These are phyloP conservation scores for Myxocyprinus asiaticus DNA, from an alignment of 2,113 vertebrate genomes.

Conservation along the genomic window DNA sequence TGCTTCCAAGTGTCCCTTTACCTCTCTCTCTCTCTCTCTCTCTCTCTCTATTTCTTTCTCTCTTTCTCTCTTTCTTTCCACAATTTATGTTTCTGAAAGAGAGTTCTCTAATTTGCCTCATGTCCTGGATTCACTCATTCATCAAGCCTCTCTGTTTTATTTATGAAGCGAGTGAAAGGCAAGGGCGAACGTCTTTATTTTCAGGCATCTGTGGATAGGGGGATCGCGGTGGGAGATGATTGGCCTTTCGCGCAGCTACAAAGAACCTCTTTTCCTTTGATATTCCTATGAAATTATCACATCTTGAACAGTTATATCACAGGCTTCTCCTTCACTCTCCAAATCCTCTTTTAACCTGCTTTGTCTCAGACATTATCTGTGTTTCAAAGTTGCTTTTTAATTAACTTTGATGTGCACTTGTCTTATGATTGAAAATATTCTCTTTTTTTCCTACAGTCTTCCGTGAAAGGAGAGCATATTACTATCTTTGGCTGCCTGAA, in stretches of 20 bases:
- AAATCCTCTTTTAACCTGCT: conserved; percentile 12
- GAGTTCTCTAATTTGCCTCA: conserved; percentile 44
- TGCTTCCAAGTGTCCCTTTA: neutral
- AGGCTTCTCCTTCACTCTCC: conserved; percentile 12
- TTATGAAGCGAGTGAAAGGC: conserved; percentile 50
- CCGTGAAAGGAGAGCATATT: conserved; percentile 84
- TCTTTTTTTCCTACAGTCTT: conserved; percentile 75
- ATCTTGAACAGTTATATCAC: neutral
- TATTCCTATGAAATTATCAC: conserved; percentile 37
- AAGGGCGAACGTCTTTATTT: conserved; percentile 59
- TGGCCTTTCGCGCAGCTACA: conserved; percentile 27
- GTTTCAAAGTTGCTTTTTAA: conserved; percentile 2
- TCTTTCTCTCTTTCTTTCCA: too few relatives aligned
- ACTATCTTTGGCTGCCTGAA: conserved; percentile 94
- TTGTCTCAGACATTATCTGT: neutral
- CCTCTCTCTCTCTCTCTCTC: neutral
- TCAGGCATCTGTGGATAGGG: conserved; percentile 41
- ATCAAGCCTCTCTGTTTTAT: conserved; percentile 52
- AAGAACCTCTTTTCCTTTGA: conserved; percentile 32
- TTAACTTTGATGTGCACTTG: conserved; percentile 28
- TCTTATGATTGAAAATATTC: conserved; percentile 36
- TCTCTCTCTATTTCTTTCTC: too few relatives aligned
- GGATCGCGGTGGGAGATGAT: conserved; percentile 26
- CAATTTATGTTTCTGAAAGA: too few relatives aligned
- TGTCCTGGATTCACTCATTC: conserved; percentile 40